phyloP scores from a whole-genome alignment of 2,888 invertebrate species.

The Zelleria hepariella region DNA sequence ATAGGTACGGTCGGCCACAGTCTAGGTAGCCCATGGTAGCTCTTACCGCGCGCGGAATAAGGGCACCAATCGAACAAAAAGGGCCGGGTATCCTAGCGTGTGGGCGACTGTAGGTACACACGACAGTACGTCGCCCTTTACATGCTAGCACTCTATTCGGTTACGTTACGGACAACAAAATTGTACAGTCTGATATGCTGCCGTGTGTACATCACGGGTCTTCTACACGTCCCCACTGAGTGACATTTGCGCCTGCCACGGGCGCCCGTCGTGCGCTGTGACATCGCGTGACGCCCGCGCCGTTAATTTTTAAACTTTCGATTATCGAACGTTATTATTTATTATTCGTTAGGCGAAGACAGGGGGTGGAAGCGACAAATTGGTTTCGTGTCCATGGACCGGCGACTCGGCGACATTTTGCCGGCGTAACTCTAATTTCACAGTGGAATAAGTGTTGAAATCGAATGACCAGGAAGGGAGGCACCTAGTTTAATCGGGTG shows the following conservation, averaged over 20 bases:
- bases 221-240: neutral
- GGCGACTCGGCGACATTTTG: neutral
- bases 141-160: no score
- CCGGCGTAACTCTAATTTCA: no score
- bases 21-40: no score
- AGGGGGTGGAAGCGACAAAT: slow-evolving; percentile 21
- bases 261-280: slow-evolving; percentile 39
- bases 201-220: neutral
- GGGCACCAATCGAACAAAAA: no score
- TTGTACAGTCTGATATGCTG: neutral
- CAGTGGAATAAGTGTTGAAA: neutral
- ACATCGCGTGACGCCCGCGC: slow-evolving; percentile 25
- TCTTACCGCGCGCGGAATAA: no score
- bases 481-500: neutral
- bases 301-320: slow-evolving; percentile 58
- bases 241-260: slow-evolving; percentile 23
- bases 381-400: slow-evolving; percentile 19
- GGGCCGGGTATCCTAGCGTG: no score
- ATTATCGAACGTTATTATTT: slow-evolving; percentile 39
- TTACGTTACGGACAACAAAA: no score
- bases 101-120: no score
- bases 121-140: no score
- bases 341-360: slow-evolving; percentile 14
- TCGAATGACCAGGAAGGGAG: neutral
- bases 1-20: no score